Percentiles rank a stretch among this genome's conserved stretches.
Evolutionary conservation across 2,888 invertebrate genomes (phyloP).

Genomic region (Rhogogaster chlorosoma): DNA sequence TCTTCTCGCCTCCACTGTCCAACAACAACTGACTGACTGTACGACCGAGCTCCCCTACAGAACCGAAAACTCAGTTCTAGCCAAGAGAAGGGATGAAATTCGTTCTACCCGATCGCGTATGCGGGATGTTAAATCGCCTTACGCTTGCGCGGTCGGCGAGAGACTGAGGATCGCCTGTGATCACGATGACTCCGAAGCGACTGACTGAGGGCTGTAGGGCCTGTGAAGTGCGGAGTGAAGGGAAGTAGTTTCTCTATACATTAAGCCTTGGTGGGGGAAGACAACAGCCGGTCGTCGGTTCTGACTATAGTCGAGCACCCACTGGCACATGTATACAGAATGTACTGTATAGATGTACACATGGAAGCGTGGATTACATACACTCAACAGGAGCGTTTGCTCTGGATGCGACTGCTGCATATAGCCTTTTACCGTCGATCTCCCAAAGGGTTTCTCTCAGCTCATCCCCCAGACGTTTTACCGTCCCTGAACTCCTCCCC

Average conservation of each 20-base stretch:
- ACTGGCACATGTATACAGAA: background rate
- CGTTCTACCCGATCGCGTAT: constrained; percentile 40
- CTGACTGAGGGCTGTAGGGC: constrained; percentile 52
- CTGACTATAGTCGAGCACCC: constrained; percentile 44
- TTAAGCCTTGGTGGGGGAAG: constrained; percentile 50
- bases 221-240: constrained; percentile 48
- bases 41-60: constrained; percentile 12
- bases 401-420: constrained; percentile 37
- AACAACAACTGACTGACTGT: constrained; percentile 23
- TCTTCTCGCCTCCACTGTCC: background rate
- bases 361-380: background rate
- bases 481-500: constrained; percentile 25
- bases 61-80: constrained; percentile 2
- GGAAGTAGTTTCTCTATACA: constrained; percentile 39
- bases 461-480: constrained; percentile 32
- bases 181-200: constrained; percentile 65
- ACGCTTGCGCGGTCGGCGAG: constrained; percentile 74
- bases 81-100: constrained; percentile 26
- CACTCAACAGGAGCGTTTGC: background rate
- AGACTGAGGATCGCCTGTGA: constrained; percentile 67
- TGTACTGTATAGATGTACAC: background rate
- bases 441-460: constrained; percentile 40
- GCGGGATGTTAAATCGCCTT: constrained; percentile 56
- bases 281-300: constrained; percentile 73
- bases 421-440: constrained; percentile 25